A percentile compares a stretch with the other conserved stretches of the same genome.
Evolutionary conservation across 2,888 invertebrate species (phyloP).

Genomic region (Cephonodes hylas): DNA sequence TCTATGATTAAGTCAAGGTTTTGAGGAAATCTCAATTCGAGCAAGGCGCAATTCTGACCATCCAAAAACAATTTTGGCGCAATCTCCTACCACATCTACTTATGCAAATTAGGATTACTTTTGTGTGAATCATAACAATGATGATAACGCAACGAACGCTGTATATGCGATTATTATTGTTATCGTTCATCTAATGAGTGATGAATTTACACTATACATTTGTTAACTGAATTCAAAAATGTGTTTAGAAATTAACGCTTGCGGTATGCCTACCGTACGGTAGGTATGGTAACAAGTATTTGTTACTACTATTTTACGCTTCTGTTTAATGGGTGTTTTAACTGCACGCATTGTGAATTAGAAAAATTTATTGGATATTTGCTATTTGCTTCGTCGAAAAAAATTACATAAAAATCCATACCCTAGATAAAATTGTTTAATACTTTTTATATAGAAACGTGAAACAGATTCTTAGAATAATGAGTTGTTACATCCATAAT

Average conservation of each 20-base stretch:
- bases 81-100: not conserved
- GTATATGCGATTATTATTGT: slow-evolving; percentile 10
- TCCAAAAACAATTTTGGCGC: slow-evolving; percentile 17
- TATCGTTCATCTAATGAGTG: slow-evolving; percentile 8
- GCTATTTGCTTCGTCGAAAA: not conserved
- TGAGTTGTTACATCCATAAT: not conserved
- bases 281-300: no score
- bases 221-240: slow-evolving; percentile 12
- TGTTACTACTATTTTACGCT: not conserved
- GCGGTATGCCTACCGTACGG: not conserved
- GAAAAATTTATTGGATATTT: not conserved
- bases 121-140: slow-evolving; percentile 19
- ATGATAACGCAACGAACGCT: not conserved
- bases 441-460: not conserved
- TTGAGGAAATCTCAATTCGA: slow-evolving; percentile 46
- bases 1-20: slow-evolving; percentile 65
- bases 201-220: slow-evolving; percentile 11
- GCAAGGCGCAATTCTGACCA: slow-evolving; percentile 17
- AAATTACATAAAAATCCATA: not conserved
- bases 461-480: not conserved
- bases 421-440: not conserved
- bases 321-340: not conserved
- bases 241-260: slow-evolving; percentile 12
- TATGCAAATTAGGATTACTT: slow-evolving; percentile 22
- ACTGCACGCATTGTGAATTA: not conserved